Percentiles rank a stretch among this genome's conserved stretches.
Evolutionary conservation across 2,888 invertebrate genomes (phyloP).

Genomic region (Platerodrilus igneus): DNA sequence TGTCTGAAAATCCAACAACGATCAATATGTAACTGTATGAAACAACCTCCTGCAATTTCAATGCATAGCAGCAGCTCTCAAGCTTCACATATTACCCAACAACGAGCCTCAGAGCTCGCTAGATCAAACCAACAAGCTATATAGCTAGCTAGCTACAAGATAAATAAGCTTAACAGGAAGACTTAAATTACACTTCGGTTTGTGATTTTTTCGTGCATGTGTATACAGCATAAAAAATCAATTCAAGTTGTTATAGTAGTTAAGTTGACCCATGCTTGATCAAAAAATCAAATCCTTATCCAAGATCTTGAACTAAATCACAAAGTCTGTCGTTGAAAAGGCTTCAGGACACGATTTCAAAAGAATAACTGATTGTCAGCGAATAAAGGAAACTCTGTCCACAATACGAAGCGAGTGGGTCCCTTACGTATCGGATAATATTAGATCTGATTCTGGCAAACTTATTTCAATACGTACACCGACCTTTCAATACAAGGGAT

Average conservation of each 20-base stretch:
- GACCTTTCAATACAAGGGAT: slow-evolving; percentile 28
- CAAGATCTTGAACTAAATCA: slow-evolving; percentile 41
- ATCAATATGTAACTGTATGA: slow-evolving; percentile 43
- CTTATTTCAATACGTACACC: slow-evolving; percentile 32
- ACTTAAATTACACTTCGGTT: too few relatives aligned
- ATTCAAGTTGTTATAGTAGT: slow-evolving; percentile 30
- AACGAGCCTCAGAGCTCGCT: too few relatives aligned
- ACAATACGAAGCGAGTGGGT: slow-evolving; percentile 30
- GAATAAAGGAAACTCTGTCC: slow-evolving; percentile 38
- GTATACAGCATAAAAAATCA: slow-evolving; percentile 15
- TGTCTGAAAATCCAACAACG: slow-evolving; percentile 44
- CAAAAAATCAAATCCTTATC: slow-evolving; percentile 41
- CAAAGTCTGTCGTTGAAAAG: slow-evolving; percentile 44
- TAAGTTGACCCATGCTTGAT: slow-evolving; percentile 41
- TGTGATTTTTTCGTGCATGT: too few relatives aligned
- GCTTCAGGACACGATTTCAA: slow-evolving; percentile 44
- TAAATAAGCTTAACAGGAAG: too few relatives aligned
- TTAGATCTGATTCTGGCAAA: slow-evolving; percentile 30
- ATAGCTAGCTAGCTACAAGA: too few relatives aligned
- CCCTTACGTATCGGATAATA: slow-evolving; percentile 20
- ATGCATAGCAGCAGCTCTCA: too few relatives aligned
- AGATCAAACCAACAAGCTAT: too few relatives aligned
- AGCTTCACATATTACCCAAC: too few relatives aligned
- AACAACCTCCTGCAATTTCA: slow-evolving; percentile 29
- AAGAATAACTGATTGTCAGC: slow-evolving; percentile 46